These are phyloP conservation scores for Amphiura filiformis DNA, from an alignment of 35 echinoderm and acorn worm genomes.

Conservation along the genomic window DNA sequence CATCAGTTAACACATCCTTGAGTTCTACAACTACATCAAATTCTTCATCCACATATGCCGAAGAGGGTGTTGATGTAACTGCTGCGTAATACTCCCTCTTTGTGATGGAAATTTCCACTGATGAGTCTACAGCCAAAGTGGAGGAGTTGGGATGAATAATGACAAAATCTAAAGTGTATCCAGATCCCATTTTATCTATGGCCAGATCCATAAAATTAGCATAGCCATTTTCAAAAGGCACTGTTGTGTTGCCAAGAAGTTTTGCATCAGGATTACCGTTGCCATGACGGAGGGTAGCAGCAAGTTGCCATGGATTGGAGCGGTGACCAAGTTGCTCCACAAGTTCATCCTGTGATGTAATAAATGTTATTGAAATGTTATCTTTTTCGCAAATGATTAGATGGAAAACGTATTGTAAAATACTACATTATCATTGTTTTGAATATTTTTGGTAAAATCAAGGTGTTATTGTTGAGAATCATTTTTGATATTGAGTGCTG, in stretches of 20 bases:
- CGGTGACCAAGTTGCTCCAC: slow-evolving; percentile 41
- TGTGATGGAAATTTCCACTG: slow-evolving; percentile 46
- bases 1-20: slow-evolving; percentile 35
- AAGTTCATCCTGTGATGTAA: no score
- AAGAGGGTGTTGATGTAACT: slow-evolving; percentile 16
- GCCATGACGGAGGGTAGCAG: slow-evolving; percentile 35
- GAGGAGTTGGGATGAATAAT: slow-evolving; percentile 72
- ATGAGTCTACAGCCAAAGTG: slow-evolving; percentile 9
- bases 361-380: no score
- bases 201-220: slow-evolving; percentile 75
- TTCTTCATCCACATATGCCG: slow-evolving; percentile 8
- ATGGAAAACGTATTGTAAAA: no score
- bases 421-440: no score
- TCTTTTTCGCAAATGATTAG: no score
- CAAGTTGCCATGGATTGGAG: slow-evolving; percentile 74
- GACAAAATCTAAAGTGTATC: slow-evolving; percentile 67
- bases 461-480: no score
- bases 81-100: slow-evolving; percentile 42
- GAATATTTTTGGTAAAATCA: no score
- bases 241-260: slow-evolving; percentile 65
- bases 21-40: slow-evolving; percentile 67
- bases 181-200: slow-evolving; percentile 37
- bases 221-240: slow-evolving; percentile 55
- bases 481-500: no score
- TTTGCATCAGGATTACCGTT: not conserved